Conservation (phyloP, 2,888 invertebrate genomes). For the Nemotelus pantherinus region DNA sequence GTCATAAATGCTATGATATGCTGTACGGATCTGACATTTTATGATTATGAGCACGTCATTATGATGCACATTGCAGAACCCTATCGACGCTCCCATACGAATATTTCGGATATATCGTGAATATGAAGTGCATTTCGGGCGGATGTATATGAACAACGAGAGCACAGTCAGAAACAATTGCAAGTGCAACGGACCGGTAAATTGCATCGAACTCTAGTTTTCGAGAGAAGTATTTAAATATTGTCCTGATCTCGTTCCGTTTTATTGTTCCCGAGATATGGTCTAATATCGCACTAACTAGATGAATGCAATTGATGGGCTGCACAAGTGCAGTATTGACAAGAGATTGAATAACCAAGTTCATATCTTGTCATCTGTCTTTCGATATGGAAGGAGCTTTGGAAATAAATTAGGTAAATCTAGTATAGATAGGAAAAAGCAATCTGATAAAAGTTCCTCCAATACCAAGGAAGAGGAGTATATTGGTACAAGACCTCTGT, state of each 20-base stretch:
- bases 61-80: conserved; percentile 19
- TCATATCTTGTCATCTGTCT: too few species aligned
- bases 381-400: too few species aligned
- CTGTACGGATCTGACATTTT: conserved; percentile 41
- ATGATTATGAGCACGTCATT: conserved; percentile 42
- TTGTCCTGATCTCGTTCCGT: conserved; percentile 21
- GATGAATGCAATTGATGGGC: conserved; percentile 18
- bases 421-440: too few species aligned
- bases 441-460: too few species aligned
- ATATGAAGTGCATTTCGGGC: conserved; percentile 32
- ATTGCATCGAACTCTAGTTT: conserved; percentile 43
- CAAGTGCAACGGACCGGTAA: conserved; percentile 50
- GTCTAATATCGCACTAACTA: conserved; percentile 17
- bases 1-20: conserved; percentile 45
- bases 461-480: too few species aligned
- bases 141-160: conserved; percentile 17
- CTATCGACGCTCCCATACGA: not conserved
- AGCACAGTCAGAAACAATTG: conserved; percentile 45
- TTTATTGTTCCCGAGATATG: conserved; percentile 13
- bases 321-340: not conserved
- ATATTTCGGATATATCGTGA: conserved; percentile 17
- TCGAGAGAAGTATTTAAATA: conserved; percentile 35
- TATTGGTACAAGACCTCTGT: too few species aligned
- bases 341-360: not conserved
- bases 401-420: too few species aligned